Base-by-base conservation (phyloP, 2,888 invertebrate species). In the Stenodera caucasica region DNA sequence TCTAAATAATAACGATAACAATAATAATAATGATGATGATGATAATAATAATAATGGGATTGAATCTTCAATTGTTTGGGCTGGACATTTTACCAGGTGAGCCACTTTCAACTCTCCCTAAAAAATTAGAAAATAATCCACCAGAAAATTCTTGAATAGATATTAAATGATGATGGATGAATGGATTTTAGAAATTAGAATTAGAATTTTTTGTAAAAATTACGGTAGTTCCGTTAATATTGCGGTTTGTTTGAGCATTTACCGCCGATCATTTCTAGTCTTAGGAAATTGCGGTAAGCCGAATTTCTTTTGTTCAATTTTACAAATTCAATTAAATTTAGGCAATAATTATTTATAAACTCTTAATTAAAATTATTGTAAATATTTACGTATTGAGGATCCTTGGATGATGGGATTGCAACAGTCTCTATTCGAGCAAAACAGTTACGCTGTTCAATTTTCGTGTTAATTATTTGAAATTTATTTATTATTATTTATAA, bases 61-160 rank as follows among this genome's bases (percentile, higher is more conserved):
- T 37, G 37, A 35, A 26, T 35, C 21, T 29, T 52, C 40, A 55
- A 60, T n/a, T n/a, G n/a, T 57, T 23, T 59, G 50, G 40, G 26
- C 53, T 21, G 63, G 63, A 40, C 15, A 57, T 30, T 63, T 63
- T 18, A 63, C 63, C 18, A 63, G 63, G 63, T 63, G 53, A 63
- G 63, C 26, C 18, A 26, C 8, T 12, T n/a, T 5, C n/a, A n/a
- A n/a, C n/a, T n/a, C n/a, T n/a, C n/a, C n/a, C n/a, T n/a, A n/a
- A n/a, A n/a, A n/a, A n/a, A n/a, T n/a, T n/a, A n/a, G n/a, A n/a
- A n/a, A n/a, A n/a, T n/a, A n/a, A n/a, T n/a, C n/a, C n/a, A n/a
- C n/a, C n/a, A n/a, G n/a, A n/a, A n/a, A n/a, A n/a, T n/a, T n/a
- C n/a, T n/a, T n/a, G n/a, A n/a, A n/a, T n/a, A n/a, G n/a, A n/a